These are phyloP conservation scores for Hyles vespertilio DNA, from an alignment of 1,140 invertebrate genomes.

Conservation along the genomic window DNA sequence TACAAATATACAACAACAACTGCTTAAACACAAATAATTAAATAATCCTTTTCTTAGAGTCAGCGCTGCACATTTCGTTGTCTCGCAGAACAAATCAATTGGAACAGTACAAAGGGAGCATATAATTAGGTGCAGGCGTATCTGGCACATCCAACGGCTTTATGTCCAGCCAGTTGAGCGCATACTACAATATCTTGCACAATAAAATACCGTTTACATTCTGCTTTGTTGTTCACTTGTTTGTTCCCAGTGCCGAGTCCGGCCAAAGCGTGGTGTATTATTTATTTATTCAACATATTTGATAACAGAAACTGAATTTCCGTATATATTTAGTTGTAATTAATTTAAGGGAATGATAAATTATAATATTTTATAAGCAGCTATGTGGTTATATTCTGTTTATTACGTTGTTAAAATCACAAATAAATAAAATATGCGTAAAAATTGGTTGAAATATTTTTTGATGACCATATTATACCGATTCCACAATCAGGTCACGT, in stretches of 20 bases:
- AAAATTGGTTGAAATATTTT: too few relatives aligned
- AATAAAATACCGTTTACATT: constrained; percentile 45
- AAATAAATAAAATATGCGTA: too few relatives aligned
- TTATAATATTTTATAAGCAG: too few relatives aligned
- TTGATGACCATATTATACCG: too few relatives aligned
- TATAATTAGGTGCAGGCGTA: neutral
- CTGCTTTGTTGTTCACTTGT: constrained; percentile 36
- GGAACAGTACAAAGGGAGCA: neutral
- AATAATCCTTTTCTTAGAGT: too few relatives aligned
- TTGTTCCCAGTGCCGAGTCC: constrained; percentile 17
- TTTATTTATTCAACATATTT: constrained; percentile 25
- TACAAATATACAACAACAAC: too few relatives aligned
- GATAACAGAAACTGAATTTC: constrained; percentile 1
- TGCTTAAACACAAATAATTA: too few relatives aligned
- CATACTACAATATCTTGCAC: constrained; percentile 32
- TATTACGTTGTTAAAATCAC: too few relatives aligned
- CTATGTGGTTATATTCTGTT: too few relatives aligned
- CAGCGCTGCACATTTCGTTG: neutral
- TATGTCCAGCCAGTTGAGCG: constrained; percentile 17
- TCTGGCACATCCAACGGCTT: constrained; percentile 2
- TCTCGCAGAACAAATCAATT: neutral
- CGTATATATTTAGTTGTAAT: too few relatives aligned
- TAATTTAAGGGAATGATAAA: too few relatives aligned
- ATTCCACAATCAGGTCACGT: too few relatives aligned
- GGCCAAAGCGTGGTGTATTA: constrained; percentile 5